Evolutionary conservation across 2,888 invertebrate genomes (phyloP).

Genomic region (Heliconius erato): DNA sequence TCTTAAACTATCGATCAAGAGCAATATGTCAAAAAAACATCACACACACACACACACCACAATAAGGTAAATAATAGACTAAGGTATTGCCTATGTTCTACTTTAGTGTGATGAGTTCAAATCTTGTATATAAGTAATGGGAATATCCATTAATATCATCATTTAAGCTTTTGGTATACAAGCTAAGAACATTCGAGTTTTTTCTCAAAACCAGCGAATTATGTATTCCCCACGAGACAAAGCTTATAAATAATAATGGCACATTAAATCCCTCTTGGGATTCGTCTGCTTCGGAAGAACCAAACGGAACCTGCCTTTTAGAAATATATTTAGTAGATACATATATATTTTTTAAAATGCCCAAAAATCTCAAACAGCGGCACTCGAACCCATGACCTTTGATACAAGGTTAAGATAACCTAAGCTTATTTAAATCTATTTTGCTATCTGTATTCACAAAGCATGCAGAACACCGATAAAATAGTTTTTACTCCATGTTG

Average conservation of each 20-base stretch:
- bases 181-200: no score
- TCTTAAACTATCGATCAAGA: no score
- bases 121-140: background rate
- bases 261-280: conserved; percentile 10
- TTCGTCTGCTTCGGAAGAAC: background rate
- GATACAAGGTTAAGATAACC: background rate
- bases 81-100: background rate
- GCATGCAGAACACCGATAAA: background rate
- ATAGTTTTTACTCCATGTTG: conserved; percentile 11
- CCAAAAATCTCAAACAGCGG: background rate
- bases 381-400: background rate
- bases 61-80: no score
- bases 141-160: background rate
- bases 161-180: no score
- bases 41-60: no score
- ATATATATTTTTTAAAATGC: background rate
- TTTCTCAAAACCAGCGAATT: conserved; percentile 4
- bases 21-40: no score
- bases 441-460: background rate
- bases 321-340: background rate
- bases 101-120: background rate
- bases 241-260: conserved; percentile 16
- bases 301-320: background rate
- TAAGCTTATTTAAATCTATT: background rate
- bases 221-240: background rate